phyloP scores from a whole-genome alignment of 2,888 invertebrate species.

The Unio pictorum region DNA sequence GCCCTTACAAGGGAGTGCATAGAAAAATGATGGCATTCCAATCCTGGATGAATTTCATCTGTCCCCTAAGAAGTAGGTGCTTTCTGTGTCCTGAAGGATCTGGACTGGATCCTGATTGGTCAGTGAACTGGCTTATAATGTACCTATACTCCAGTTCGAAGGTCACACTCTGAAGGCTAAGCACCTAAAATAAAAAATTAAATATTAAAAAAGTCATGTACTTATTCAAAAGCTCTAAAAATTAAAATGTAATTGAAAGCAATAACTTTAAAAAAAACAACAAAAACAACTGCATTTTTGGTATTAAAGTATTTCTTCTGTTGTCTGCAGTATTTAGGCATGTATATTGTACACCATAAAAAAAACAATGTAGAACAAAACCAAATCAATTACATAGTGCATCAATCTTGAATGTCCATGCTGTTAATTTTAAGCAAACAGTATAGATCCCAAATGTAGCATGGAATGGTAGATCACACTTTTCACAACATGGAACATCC shows the following conservation, averaged over 20 bases:
- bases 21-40: constrained; percentile 87
- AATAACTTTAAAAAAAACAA: background rate
- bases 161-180: constrained; percentile 85
- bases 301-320: too few species aligned
- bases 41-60: constrained; percentile 86
- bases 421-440: too few species aligned
- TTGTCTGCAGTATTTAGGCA: too few species aligned
- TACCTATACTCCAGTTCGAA: constrained; percentile 84
- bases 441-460: too few species aligned
- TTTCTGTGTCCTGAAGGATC: constrained; percentile 1
- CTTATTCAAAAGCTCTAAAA: constrained; percentile 4
- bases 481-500: too few species aligned
- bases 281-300: background rate
- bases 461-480: too few species aligned
- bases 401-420: too few species aligned
- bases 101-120: constrained; percentile 13
- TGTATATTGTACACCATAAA: too few species aligned
- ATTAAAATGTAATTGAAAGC: background rate
- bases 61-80: constrained; percentile 79
- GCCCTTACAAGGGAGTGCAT: constrained; percentile 89
- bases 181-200: constrained; percentile 75
- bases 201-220: background rate
- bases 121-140: constrained; percentile 5
- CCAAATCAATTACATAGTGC: too few species aligned
- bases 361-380: too few species aligned